These are phyloP conservation scores for Drosophila ogumai DNA, from an alignment of 1,140 invertebrate genomes.

Conservation along the genomic window DNA sequence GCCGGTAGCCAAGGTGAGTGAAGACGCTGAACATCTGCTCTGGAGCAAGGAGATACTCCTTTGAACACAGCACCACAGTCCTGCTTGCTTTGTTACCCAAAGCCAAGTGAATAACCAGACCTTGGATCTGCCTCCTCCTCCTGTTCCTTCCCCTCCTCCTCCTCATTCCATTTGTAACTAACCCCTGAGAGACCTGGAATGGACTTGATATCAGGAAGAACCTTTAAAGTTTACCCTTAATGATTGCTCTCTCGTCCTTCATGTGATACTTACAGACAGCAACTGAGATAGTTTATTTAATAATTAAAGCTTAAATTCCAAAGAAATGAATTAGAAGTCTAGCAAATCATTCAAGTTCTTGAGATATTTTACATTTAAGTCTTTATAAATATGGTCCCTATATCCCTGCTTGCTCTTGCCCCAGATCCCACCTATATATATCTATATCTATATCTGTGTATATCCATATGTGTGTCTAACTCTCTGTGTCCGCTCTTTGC, in stretches of 20 bases:
- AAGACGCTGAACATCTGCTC: slow-evolving; percentile 54
- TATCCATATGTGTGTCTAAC: slow-evolving; percentile 53
- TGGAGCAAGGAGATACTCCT: slow-evolving; percentile 82
- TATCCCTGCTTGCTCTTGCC: neutral
- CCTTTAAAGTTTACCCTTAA: neutral
- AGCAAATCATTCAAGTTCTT: neutral
- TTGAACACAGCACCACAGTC: slow-evolving; percentile 33
- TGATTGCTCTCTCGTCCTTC: neutral
- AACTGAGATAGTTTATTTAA: slow-evolving; percentile 12
- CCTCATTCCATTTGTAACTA: slow-evolving; percentile 55
- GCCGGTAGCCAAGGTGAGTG: slow-evolving; percentile 84
- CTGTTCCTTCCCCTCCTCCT: neutral
- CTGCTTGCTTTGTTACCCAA: neutral
- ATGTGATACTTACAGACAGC: neutral
- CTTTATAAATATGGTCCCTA: no score
- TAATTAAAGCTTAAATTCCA: slow-evolving; percentile 2
- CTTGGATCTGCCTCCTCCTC: neutral
- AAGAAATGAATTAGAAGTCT: neutral
- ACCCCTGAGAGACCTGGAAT: neutral
- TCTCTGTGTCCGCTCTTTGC: slow-evolving; percentile 61
- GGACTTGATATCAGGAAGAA: neutral
- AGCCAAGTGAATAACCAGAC: slow-evolving; percentile 4
- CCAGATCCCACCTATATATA: neutral
- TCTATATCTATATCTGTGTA: slow-evolving; percentile 46
- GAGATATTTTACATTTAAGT: neutral